Evolutionary conservation across 2,797 vertebrate species (phyloP), one percentile per base, ranked within the genome.

Genomic region (Acomys russatus): DNA sequence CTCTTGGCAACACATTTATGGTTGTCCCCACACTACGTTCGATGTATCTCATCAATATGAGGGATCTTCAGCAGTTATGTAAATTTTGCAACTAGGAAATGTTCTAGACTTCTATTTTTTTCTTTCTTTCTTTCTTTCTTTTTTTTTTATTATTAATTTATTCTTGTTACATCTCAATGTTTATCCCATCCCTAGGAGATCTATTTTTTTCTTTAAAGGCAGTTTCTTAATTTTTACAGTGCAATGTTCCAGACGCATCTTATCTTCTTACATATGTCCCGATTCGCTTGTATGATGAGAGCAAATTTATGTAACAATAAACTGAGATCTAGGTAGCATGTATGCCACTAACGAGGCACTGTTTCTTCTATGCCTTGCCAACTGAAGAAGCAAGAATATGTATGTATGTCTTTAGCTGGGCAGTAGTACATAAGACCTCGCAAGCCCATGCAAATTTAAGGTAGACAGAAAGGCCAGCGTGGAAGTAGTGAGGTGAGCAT

Each of bases 141-240:
- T n/a, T n/a, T n/a, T n/a, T n/a, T n/a, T n/a, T n/a, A n/a, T n/a
- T n/a, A n/a, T n/a, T n/a, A n/a, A n/a, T n/a, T n/a, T n/a, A n/a
- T n/a, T n/a, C n/a, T n/a, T n/a, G n/a, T n/a, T n/a, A n/a, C n/a
- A n/a, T n/a, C n/a, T n/a, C n/a, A n/a, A n/a, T n/a, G n/a, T n/a
- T n/a, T n/a, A n/a, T n/a, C n/a, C n/a, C n/a, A n/a, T n/a, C n/a
- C n/a, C n/a, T n/a, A n/a, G n/a, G n/a, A n/a, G n/a, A n/a, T n/a
- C n/a, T n/a, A 28, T 35, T 56, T 35, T 17, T 94, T 91, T 44
- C 23, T 66, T 84, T 66, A 66, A 86, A 54, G 63, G 25, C 54
- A 71, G 33, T 76, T 89, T 25, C 38, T 76, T 80, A 93, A 85
- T 93, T 96, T 61, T 44, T 11, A 35, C 4, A 86, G 12, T 83